phyloP scores from a whole-genome alignment of 2,797 vertebrate species.

The Spinus pinus region DNA sequence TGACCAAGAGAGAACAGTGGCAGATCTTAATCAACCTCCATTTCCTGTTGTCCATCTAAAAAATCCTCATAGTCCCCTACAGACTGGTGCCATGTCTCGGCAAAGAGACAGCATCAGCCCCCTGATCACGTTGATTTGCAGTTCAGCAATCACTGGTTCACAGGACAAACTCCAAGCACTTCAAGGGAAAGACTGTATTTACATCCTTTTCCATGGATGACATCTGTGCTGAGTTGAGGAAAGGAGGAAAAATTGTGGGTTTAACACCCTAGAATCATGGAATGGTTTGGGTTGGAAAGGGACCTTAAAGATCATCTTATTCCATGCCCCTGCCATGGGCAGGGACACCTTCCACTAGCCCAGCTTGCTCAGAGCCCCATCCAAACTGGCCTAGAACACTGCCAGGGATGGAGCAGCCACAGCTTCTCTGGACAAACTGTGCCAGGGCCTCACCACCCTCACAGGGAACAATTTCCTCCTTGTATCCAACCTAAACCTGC shows the following conservation, averaged over 20 bases:
- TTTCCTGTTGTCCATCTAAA: neutral
- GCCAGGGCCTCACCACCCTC: neutral
- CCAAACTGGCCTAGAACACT: fast-evolving
- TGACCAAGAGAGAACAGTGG: neutral
- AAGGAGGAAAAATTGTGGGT: neutral
- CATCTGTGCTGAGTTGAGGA: neutral
- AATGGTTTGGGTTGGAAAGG: no score
- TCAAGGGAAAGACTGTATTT: neutral
- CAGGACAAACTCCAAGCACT: neutral
- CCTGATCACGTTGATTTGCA: neutral
- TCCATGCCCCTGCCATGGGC: fast-evolving
- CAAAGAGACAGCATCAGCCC: neutral
- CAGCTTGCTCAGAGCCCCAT: neutral
- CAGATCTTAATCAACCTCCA: neutral
- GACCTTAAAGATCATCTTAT: neutral
- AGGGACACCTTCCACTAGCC: neutral
- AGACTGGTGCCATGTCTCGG: neutral
- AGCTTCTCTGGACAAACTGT: fast-evolving
- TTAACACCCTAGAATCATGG: neutral
- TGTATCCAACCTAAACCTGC: fast-evolving
- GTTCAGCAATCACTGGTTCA: neutral
- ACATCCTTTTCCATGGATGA: neutral
- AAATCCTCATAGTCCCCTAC: fast-evolving
- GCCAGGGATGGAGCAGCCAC: neutral
- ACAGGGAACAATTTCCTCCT: neutral